Percentiles rank a stretch among this genome's conserved stretches.
Evolutionary conservation across 2,113 vertebrate species (phyloP).

Genomic region (Lepisosteus oculatus): DNA sequence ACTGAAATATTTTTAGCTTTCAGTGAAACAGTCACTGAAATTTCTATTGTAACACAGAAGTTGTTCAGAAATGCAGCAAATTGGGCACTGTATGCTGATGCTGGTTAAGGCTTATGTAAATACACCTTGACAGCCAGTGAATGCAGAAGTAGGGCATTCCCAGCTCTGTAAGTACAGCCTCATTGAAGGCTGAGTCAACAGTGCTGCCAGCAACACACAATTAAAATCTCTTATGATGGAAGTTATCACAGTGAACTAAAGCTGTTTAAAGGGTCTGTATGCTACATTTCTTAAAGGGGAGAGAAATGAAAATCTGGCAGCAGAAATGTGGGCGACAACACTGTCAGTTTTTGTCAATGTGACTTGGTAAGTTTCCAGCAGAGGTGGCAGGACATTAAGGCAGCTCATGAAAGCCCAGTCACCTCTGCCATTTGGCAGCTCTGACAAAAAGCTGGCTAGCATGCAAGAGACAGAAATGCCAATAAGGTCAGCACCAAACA

Average conservation of each 20-base stretch:
- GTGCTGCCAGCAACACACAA: slow-evolving; percentile 7
- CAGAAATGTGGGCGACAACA: too few relatives aligned
- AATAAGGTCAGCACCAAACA: too few relatives aligned
- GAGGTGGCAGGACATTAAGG: too few relatives aligned
- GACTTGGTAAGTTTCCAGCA: background rate
- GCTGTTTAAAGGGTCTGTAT: background rate
- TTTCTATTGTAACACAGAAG: too few relatives aligned
- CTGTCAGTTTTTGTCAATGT: background rate
- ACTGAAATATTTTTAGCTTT: too few relatives aligned
- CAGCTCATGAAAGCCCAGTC: too few relatives aligned
- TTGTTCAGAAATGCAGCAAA: background rate
- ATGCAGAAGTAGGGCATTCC: slow-evolving; percentile 10
- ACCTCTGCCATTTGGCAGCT: too few relatives aligned
- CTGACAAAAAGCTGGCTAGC: too few relatives aligned
- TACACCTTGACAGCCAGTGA: slow-evolving; percentile 4
- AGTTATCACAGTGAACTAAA: background rate
- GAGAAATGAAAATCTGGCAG: background rate
- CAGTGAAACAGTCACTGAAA: too few relatives aligned
- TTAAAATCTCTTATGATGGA: background rate
- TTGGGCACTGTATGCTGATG: background rate
- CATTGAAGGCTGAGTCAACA: background rate
- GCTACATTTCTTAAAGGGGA: background rate
- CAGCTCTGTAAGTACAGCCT: background rate
- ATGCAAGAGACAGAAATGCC: too few relatives aligned
- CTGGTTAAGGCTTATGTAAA: background rate